Evolutionary conservation across 2,797 vertebrate species (phyloP).

Genomic region (Pangasius sanitwongsei): DNA sequence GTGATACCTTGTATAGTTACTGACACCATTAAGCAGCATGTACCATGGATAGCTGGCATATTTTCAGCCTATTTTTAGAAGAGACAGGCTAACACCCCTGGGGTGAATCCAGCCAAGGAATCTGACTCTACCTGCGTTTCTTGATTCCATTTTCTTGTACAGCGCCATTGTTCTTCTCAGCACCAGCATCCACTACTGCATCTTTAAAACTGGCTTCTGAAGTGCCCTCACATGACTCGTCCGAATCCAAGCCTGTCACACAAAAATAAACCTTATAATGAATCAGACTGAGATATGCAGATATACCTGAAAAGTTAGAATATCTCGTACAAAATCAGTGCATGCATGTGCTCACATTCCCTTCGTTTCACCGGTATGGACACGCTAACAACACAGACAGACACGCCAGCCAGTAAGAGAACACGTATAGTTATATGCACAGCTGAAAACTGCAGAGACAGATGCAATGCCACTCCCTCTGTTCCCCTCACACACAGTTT

Average conservation of each 20-base stretch:
- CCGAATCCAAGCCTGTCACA: slow-evolving; percentile 91
- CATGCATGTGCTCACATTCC: not conserved
- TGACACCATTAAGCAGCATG: not conserved
- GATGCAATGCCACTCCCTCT: not conserved
- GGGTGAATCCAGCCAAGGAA: slow-evolving; percentile 51
- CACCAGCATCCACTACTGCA: slow-evolving; percentile 74
- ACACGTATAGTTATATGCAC: not conserved
- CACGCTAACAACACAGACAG: not conserved
- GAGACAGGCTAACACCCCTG: not conserved
- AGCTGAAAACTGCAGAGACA: not conserved
- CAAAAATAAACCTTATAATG: slow-evolving; percentile 6
- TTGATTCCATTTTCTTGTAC: slow-evolving; percentile 90
- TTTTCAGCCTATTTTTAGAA: not conserved
- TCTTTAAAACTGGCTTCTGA: slow-evolving; percentile 88
- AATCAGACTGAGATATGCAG: not conserved
- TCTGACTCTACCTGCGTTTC: slow-evolving; percentile 82
- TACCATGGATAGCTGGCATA: not conserved
- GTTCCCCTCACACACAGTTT: not conserved
- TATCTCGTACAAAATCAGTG: not conserved
- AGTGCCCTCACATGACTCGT: slow-evolving; percentile 90
- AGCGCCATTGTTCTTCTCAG: slow-evolving; percentile 77
- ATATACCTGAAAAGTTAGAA: not conserved
- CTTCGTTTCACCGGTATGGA: not conserved
- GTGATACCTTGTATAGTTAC: not conserved
- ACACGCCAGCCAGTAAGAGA: not conserved